A percentile compares a stretch with the other conserved stretches of the same genome.
Evolutionary conservation across 2,113 vertebrate species (phyloP).

Genomic region (Ochotona princeps): DNA sequence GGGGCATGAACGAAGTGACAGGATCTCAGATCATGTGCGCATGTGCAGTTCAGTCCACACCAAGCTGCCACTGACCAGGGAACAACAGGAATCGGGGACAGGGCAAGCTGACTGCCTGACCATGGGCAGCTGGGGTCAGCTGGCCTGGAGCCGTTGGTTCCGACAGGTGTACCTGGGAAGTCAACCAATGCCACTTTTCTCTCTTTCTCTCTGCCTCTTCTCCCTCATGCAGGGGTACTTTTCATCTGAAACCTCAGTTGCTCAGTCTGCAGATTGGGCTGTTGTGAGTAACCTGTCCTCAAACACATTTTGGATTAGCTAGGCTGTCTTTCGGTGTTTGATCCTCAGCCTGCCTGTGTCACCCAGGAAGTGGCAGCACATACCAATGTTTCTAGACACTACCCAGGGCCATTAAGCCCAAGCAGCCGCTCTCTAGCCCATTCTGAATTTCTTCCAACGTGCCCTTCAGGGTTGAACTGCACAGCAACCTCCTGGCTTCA

Average conservation of each 20-base stretch:
- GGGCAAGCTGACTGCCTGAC: neutral
- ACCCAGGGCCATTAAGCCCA: neutral
- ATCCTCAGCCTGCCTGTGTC: neutral
- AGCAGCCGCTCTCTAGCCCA: neutral
- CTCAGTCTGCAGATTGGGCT: neutral
- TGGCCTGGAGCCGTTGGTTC: neutral
- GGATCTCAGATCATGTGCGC: neutral
- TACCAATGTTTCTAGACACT: neutral
- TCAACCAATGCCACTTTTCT: neutral
- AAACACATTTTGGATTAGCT: neutral
- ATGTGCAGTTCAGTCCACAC: neutral
- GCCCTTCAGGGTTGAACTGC: neutral
- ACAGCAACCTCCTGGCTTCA: neutral
- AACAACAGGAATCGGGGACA: neutral
- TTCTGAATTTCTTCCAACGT: neutral
- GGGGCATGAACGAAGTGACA: neutral
- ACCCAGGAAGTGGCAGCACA: fast-evolving
- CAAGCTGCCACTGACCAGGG: constrained; percentile 1
- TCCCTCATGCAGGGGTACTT: neutral
- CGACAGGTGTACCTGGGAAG: neutral
- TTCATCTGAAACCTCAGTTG: neutral
- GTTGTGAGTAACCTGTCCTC: neutral
- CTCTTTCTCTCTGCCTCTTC: fast-evolving
- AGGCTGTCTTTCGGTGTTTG: neutral
- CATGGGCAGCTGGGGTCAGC: neutral